Base-by-base conservation (phyloP, 1,140 invertebrate genomes). In the Drosophila sp. region DNA sequence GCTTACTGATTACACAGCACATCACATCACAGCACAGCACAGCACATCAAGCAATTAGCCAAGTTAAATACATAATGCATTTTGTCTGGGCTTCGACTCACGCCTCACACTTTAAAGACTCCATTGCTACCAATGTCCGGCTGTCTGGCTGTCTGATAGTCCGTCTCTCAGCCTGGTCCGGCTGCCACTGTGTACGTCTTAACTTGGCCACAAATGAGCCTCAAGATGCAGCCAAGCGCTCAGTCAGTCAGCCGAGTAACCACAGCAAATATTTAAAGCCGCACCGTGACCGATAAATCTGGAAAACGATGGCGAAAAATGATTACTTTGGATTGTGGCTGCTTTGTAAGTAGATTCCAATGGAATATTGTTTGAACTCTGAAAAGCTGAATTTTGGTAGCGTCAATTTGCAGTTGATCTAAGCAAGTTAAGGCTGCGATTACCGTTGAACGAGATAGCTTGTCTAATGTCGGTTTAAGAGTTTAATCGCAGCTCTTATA, bases 11-110 rank as follows among this genome's bases (percentile, higher is more conserved):
- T 72, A 72, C 51, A 62, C 58, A 70, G 59, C 59, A 21, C n/a
- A 14, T 21, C 21, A 48, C 16, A 25, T n/a, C n/a, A n/a, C n/a
- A n/a, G 21, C 54, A 8, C 34, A 56, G 21, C 32, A 18, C 29
- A 72, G 58, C 50, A 41, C 25, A 71, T 36, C 71, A 69, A 70
- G 75, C 75, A 78, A 78, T 75, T 78, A 78, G 75, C 72, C 65
- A 75, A 78, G 72, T 75, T 78, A 71, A 78, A 78, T 78, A 70
- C 75, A 78, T 78, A 78, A 78, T 78, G 65, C 72, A 78, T 78
- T 76, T 53, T 75, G 72, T 75, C 75, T 78, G 75, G 59, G 46
- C 43, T 29, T 48, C 53, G 34, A 34, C 50, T 70, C 43, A 57
- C 38, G 54, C 45, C 56, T 67, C 27, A 41, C 53, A 56, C 63